Evolutionary conservation across 2,113 vertebrate genomes (phyloP).

Genomic region (Ornithorhynchus anatinus): DNA sequence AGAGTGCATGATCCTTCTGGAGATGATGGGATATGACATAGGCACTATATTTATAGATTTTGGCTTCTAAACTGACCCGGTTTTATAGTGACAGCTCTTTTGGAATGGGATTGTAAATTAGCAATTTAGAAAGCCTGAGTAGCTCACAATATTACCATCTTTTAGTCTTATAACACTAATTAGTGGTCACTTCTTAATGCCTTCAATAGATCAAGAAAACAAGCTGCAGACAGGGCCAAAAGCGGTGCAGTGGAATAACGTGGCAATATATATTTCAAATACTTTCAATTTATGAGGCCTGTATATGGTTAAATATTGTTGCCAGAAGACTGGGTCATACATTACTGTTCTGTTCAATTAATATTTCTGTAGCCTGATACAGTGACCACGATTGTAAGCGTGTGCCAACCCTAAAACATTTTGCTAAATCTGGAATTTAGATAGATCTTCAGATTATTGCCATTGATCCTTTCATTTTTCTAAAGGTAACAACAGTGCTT

Average conservation of each 20-base stretch:
- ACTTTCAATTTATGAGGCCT: slow-evolving; percentile 21
- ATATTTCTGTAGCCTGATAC: slow-evolving; percentile 37
- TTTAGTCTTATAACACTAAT: slow-evolving; percentile 58
- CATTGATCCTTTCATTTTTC: slow-evolving; percentile 65
- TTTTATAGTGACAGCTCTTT: slow-evolving; percentile 69
- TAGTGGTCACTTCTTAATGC: slow-evolving; percentile 48
- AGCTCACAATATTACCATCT: slow-evolving; percentile 45
- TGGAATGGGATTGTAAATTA: slow-evolving; percentile 67
- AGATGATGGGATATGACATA: slow-evolving; percentile 82
- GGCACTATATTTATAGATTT: slow-evolving; percentile 77
- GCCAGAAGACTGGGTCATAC: neutral
- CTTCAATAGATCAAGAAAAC: slow-evolving; percentile 53
- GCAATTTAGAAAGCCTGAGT: slow-evolving; percentile 52
- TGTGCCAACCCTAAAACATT: slow-evolving; percentile 46
- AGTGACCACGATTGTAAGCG: slow-evolving; percentile 43
- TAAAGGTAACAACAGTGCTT: slow-evolving; percentile 57
- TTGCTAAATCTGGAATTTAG: slow-evolving; percentile 70
- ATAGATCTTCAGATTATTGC: slow-evolving; percentile 70
- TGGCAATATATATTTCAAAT: neutral
- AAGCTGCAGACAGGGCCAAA: slow-evolving; percentile 17
- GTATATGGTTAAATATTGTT: slow-evolving; percentile 36
- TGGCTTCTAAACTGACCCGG: slow-evolving; percentile 72
- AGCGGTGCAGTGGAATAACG: neutral
- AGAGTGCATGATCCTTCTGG: slow-evolving; percentile 81
- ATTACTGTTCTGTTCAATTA: slow-evolving; percentile 36